A percentile compares a stretch with the other conserved stretches of the same genome.
Conservation (phyloP, 2,797 vertebrate genomes). For the Mormyrus proboscirostris region DNA sequence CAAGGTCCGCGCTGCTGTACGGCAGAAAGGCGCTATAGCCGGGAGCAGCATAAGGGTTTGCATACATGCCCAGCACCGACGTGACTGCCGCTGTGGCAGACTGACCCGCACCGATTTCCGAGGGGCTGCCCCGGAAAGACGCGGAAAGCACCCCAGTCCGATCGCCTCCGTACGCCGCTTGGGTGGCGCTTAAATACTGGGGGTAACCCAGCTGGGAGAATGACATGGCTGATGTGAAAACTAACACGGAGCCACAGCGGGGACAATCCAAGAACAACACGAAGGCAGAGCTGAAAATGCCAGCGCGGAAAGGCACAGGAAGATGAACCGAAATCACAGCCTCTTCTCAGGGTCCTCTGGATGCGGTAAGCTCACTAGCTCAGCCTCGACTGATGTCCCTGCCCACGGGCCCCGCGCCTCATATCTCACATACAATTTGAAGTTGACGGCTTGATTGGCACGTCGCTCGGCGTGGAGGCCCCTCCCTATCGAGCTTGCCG, state of each 20-base stretch:
- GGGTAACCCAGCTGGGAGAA: slow-evolving; percentile 93
- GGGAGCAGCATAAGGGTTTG: slow-evolving; percentile 81
- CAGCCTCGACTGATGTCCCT: slow-evolving; percentile 80
- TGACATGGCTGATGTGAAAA: slow-evolving; percentile 75
- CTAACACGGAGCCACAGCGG: slow-evolving; percentile 42
- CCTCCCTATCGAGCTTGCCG: slow-evolving; percentile 87
- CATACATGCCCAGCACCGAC: slow-evolving; percentile 92
- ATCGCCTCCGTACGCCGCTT: slow-evolving; percentile 79
- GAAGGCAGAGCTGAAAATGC: slow-evolving; percentile 44
- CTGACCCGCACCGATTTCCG: slow-evolving; percentile 69
- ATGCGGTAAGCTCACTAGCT: slow-evolving; percentile 81
- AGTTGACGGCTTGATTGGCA: slow-evolving; percentile 99
- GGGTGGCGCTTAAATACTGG: slow-evolving; percentile 82
- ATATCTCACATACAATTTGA: slow-evolving; percentile 81
- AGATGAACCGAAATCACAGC: slow-evolving; percentile 43
- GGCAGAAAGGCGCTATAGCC: slow-evolving; percentile 93
- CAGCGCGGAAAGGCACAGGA: slow-evolving; percentile 38
- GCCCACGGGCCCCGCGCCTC: slow-evolving; percentile 79
- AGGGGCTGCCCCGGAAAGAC: slow-evolving; percentile 69
- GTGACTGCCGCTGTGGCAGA: slow-evolving; percentile 76
- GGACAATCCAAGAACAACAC: slow-evolving; percentile 36
- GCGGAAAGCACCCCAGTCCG: slow-evolving; percentile 73
- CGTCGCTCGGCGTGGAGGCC: slow-evolving; percentile 82
- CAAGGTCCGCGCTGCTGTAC: slow-evolving; percentile 86
- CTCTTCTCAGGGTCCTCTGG: slow-evolving; percentile 63